Conservation (phyloP, 2,797 vertebrate species). For the Gadopsis marmoratus region DNA sequence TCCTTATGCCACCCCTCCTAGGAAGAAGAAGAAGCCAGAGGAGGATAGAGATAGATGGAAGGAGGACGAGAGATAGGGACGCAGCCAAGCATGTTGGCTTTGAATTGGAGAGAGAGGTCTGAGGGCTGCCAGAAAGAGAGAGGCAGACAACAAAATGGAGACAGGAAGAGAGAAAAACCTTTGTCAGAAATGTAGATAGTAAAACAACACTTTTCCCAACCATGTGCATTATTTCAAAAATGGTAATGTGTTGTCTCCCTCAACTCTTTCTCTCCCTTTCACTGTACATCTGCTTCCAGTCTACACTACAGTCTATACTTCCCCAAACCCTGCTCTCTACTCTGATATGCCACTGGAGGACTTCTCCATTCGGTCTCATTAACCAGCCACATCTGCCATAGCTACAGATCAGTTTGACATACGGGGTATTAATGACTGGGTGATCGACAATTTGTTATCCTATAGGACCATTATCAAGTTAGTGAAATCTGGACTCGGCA, state of each 20-base stretch:
- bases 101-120: constrained; percentile 59
- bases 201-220: constrained; percentile 46
- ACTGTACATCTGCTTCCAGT: constrained; percentile 11
- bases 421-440: constrained; percentile 65
- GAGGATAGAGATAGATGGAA: constrained; percentile 64
- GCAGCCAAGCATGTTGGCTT: constrained; percentile 65
- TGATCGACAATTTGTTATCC: constrained; percentile 62
- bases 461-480: constrained; percentile 58
- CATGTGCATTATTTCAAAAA: constrained; percentile 36
- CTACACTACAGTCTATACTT: constrained; percentile 17
- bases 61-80: constrained; percentile 49
- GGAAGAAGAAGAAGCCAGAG: constrained; percentile 51
- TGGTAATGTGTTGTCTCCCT: constrained; percentile 30
- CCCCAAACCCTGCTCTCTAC: constrained; percentile 27
- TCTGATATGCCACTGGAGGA: constrained; percentile 41
- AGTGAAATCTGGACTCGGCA: constrained; percentile 52
- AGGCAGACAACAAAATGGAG: constrained; percentile 43
- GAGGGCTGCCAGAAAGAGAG: constrained; percentile 62
- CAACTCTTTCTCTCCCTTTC: constrained; percentile 9
- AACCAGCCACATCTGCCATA: constrained; percentile 65
- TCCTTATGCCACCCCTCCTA: constrained; percentile 55
- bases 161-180: constrained; percentile 33
- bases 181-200: constrained; percentile 27
- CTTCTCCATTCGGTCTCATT: constrained; percentile 63
- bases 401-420: constrained; percentile 46